Evolutionary conservation across 1,140 invertebrate species (phyloP).

Genomic region (Heterodera schachtii): DNA sequence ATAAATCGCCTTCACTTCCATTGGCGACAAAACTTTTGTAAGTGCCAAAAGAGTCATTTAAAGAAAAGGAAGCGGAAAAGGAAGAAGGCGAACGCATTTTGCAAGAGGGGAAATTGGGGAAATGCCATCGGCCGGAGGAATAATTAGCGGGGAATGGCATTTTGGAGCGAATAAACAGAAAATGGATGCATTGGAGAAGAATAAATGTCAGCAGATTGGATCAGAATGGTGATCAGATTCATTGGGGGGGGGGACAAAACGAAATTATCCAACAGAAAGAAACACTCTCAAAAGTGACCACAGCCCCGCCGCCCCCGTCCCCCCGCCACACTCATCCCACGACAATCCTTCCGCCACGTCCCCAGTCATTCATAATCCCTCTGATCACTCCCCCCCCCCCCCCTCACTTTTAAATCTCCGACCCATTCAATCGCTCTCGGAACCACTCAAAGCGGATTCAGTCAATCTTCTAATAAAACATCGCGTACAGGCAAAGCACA

Average conservation of each 20-base stretch:
- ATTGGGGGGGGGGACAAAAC: neutral
- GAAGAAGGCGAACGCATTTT: neutral
- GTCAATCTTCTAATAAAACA: neutral
- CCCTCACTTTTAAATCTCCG: neutral
- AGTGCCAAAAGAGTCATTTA: neutral
- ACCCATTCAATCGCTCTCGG: neutral
- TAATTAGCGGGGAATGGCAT: neutral
- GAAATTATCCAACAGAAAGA: neutral
- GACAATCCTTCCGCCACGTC: neutral
- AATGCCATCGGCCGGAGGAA: neutral
- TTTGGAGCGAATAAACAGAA: neutral
- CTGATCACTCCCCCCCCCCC: neutral
- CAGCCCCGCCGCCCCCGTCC: too few relatives aligned
- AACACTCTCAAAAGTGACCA: neutral
- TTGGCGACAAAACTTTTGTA: slow-evolving; percentile 7
- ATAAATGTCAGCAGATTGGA: too few relatives aligned
- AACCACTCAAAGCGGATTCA: slow-evolving; percentile 4
- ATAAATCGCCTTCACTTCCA: slow-evolving; percentile 14
- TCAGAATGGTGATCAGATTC: neutral
- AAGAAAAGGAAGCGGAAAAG: neutral
- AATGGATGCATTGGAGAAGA: neutral
- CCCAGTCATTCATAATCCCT: neutral
- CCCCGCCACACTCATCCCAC: neutral
- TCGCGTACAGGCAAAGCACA: neutral
- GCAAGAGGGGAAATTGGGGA: neutral